These are phyloP conservation scores for Aplodontia rufa DNA, from an alignment of 2,113 vertebrate species.

Conservation along the genomic window DNA sequence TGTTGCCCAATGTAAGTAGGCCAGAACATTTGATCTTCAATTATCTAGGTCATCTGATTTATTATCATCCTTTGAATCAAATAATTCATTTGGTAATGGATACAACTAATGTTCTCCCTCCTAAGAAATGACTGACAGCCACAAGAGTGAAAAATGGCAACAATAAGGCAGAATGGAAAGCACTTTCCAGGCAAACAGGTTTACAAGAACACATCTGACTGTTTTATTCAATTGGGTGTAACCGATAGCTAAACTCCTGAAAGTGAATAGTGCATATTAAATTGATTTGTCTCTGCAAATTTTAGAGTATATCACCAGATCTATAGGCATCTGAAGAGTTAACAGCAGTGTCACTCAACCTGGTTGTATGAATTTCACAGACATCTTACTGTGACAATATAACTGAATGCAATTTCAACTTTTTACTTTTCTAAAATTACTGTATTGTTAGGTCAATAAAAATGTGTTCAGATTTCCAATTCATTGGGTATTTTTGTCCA, in stretches of 20 bases:
- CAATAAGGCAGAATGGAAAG: not conserved
- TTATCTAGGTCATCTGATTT: not conserved
- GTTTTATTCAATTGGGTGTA: not conserved
- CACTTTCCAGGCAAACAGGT: not conserved
- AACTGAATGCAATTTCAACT: conserved; percentile 48
- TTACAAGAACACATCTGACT: not conserved
- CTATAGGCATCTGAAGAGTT: not conserved
- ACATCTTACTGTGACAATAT: conserved; percentile 64
- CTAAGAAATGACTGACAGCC: not conserved
- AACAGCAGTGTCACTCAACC: not conserved
- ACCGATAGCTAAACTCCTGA: not conserved
- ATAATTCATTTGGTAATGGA: not conserved
- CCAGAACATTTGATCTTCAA: not conserved
- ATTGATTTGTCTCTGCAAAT: conserved; percentile 34
- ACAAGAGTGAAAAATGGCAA: not conserved
- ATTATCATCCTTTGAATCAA: not conserved
- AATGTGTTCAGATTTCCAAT: conserved; percentile 45
- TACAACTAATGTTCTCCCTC: not conserved
- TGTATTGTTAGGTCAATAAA: conserved; percentile 51
- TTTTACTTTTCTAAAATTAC: conserved; percentile 34
- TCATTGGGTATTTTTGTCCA: not conserved
- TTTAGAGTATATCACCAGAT: not conserved
- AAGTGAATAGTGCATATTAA: conserved; percentile 33
- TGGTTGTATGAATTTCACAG: conserved; percentile 6
- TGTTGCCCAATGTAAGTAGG: not conserved